These are phyloP conservation scores for Propithecus deckenii DNA, from an alignment of 2,797 vertebrate species.

Conservation along the genomic window DNA sequence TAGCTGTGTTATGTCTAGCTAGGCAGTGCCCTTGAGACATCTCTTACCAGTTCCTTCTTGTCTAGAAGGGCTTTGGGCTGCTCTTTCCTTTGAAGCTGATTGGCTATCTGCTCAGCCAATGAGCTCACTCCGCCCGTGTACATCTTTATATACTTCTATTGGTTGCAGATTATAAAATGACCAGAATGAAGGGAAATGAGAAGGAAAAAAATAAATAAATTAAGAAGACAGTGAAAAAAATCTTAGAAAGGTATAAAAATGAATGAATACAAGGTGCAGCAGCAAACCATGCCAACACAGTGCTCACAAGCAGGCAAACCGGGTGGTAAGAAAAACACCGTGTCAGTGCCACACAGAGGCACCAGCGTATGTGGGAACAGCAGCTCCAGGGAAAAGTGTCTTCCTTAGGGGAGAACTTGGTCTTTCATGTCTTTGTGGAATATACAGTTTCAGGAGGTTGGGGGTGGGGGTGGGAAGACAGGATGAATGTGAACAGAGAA, in stretches of 20 bases:
- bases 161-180: slow-evolving; percentile 80
- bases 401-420: neutral
- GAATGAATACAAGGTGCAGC: slow-evolving; percentile 80
- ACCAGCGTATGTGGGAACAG: neutral
- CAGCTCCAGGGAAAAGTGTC: neutral
- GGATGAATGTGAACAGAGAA: neutral
- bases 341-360: slow-evolving; percentile 49
- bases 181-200: slow-evolving; percentile 68
- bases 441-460: neutral
- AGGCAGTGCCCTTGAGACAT: slow-evolving; percentile 15
- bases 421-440: neutral
- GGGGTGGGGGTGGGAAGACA: neutral
- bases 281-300: slow-evolving; percentile 86
- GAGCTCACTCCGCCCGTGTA: slow-evolving; percentile 97
- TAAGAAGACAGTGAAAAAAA: slow-evolving; percentile 69
- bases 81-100: slow-evolving; percentile 95
- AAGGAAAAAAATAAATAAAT: slow-evolving; percentile 76
- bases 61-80: slow-evolving; percentile 92
- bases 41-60: slow-evolving; percentile 97
- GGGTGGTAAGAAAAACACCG: slow-evolving; percentile 69
- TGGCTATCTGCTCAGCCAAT: slow-evolving; percentile 97
- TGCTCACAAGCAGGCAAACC: slow-evolving; percentile 79
- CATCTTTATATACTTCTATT: slow-evolving; percentile 96
- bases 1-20: slow-evolving; percentile 64
- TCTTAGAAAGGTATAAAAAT: slow-evolving; percentile 71